Percentiles rank a stretch among this genome's conserved stretches.
Evolutionary conservation across 35 echinoderm and acorn worm species (phyloP).

Genomic region (Apostichopus parvimensis): DNA sequence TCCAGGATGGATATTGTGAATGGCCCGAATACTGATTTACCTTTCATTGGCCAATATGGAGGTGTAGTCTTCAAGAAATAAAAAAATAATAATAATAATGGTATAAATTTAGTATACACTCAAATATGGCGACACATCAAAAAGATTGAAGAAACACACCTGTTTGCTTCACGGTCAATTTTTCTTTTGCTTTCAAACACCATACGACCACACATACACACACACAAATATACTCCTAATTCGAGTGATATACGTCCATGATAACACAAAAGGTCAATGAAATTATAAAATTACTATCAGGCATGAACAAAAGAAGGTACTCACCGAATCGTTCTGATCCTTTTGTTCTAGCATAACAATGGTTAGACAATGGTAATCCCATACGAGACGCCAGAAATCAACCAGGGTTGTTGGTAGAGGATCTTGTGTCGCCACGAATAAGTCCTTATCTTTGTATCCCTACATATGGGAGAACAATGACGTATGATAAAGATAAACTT

Average conservation of each 20-base stretch:
- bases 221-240: too few relatives aligned
- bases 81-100: neutral
- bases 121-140: too few relatives aligned
- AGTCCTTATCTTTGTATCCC: constrained; percentile 53
- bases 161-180: too few relatives aligned
- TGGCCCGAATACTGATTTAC: neutral
- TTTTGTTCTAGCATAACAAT: neutral
- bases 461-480: neutral
- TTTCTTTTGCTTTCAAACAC: too few relatives aligned
- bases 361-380: constrained; percentile 61
- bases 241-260: too few relatives aligned
- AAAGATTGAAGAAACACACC: too few relatives aligned
- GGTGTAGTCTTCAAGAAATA: neutral
- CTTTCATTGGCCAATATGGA: constrained; percentile 10
- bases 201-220: too few relatives aligned
- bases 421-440: constrained; percentile 79
- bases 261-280: too few relatives aligned
- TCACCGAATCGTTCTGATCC: neutral
- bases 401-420: constrained; percentile 61
- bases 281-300: too few relatives aligned
- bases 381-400: constrained; percentile 77
- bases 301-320: neutral
- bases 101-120: too few relatives aligned
- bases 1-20: neutral
- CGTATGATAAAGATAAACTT: neutral